Evolutionary conservation across 2,113 vertebrate genomes (phyloP).

Genomic region (Forbesichthys papilliferus): DNA sequence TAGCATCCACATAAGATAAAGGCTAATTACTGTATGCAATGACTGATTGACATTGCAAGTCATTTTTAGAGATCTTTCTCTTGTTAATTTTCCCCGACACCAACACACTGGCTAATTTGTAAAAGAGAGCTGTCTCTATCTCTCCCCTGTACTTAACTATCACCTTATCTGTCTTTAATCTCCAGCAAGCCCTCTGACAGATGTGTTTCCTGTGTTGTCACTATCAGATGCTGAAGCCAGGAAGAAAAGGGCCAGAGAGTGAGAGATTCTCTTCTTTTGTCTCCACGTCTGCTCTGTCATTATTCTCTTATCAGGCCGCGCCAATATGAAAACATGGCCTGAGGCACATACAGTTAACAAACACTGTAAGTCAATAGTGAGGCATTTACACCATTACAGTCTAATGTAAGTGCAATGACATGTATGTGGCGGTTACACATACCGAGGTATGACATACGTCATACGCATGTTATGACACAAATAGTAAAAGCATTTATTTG

Average conservation of each 20-base stretch:
- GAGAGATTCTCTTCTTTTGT: constrained; percentile 24
- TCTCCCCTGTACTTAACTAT: neutral
- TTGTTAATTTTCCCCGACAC: neutral
- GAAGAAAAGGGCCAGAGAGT: constrained; percentile 45
- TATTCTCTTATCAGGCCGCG: constrained; percentile 31
- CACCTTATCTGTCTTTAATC: constrained; percentile 35
- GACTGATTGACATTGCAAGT: no score
- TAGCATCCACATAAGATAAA: no score
- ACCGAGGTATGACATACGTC: no score
- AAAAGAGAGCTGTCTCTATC: constrained; percentile 4
- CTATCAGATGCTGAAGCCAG: constrained; percentile 45
- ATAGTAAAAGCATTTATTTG: no score
- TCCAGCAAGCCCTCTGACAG: constrained; percentile 23
- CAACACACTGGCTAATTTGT: neutral
- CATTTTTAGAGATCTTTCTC: neutral
- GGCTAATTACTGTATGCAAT: no score
- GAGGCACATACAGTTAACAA: constrained; percentile 40
- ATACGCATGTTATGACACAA: no score
- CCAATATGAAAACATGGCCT: constrained; percentile 52
- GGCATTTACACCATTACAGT: neutral
- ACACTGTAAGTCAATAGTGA: constrained; percentile 30
- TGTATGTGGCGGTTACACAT: no score
- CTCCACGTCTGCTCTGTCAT: constrained; percentile 33
- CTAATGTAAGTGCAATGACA: no score
- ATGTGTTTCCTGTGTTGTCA: constrained; percentile 46